Evolutionary conservation across 1,140 invertebrate genomes (phyloP), one percentile per base, ranked within the genome.

Genomic region (Sitobion miscanthi): DNA sequence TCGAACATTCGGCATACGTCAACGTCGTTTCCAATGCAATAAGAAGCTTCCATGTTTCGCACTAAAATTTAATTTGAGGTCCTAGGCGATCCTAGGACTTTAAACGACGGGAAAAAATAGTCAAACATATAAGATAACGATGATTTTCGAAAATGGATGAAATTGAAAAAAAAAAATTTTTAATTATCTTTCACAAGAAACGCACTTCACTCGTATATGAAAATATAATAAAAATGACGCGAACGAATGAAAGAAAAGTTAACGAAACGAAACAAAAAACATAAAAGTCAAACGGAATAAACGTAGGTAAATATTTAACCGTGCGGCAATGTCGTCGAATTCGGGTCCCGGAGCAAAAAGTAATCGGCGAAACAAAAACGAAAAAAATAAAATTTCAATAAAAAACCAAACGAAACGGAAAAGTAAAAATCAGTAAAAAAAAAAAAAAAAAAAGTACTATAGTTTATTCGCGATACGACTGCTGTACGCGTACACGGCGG

Each of bases 1-100:
- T 97, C 96, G 94, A 96, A 97, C 96, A 97, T 96, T 95, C 96
- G 96, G 95, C 96, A 96, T 93, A 96, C 96, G 95, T 97, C 96
- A 94, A 96, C 95, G 95, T 97, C 96, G 94, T 95, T 96, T 94
- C 95, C 96, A 94, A 96, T 96, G 95, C 96, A 96, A 94, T 97
- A 96, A 94, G 96, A 96, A 94, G 96, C 96, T 95, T 97, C 96
- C 96, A 96, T 96, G 95, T 94, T 94, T 87, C 23, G 88, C 62
- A 91, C 91, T n/a, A 38, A 25, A 35, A 54, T 52, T 93, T 85
- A 86, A 86, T 54, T n/a, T 45, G 52, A 57, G n/a, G 91, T 93
- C 91, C 91, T 93, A 93, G 91, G 91, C 77, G 82, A 57, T 93
- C 91, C 91, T 93, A 93, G 91, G 91, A 93, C 91, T 30, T 57